Base-by-base conservation (phyloP, 53 echinoderm and acorn worm species). In the Apostichopus leukothele region DNA sequence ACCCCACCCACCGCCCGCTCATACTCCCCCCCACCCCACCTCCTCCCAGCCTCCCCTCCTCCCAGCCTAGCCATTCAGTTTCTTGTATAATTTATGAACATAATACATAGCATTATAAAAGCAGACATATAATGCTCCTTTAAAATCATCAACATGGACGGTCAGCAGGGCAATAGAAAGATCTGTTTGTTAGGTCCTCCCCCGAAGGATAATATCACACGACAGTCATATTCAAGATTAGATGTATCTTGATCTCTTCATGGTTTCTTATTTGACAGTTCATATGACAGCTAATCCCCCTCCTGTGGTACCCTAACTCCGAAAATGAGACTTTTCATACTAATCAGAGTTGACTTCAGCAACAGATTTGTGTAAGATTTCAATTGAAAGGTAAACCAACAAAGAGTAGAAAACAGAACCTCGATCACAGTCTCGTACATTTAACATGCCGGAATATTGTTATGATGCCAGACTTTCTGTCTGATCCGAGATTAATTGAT, bases 211-310 rank as follows among this genome's bases (percentile, higher is more conserved):
- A 39, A 39, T 39, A 39, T 39, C 39, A 2, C 3, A 3, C 3
- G 39, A 39, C 39, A 39, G 39, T 39, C 39, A 27, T 27, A 27
- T 27, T 27, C 27, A 27, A 27, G 27, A 27, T 27, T 27, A 39
- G 39, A 39, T 39, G 39, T 63, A 63, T 16, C 63, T 16, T 63
- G 63, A 63, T 63, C 63, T 79, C 52, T 79, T 53, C 51, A 1
- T 51, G 11, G 19, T 13, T 50, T 79, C 39, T 39, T 19, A 79
- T 79, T 51, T 79, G 18, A 51, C 79, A 79, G 13, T 39, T 52
- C 51, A 75, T 21, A 51, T 79, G 79, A 79, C 79, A 79, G 79
- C n/a, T 79, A 50, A 79, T 79, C 53, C 79, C 53, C 79, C 79
- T 79, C 79, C 53, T 79, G 79, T 51, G 79, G 53, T 16, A 50